Conservation (phyloP, 2,888 invertebrate species). For the Aromia moschata region DNA sequence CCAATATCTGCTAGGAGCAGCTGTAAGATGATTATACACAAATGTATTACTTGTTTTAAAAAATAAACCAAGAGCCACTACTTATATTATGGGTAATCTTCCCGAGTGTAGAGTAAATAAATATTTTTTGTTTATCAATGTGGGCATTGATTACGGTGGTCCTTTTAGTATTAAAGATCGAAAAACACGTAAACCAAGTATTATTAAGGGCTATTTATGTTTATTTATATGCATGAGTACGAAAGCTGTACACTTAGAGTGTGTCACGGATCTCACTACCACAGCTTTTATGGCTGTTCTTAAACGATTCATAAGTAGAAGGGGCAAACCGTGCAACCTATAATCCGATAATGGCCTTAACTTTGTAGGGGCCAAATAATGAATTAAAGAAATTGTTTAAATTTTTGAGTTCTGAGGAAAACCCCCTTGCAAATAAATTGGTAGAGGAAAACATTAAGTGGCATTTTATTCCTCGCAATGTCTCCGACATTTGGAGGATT, state of each 20-base stretch:
- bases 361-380: conserved; percentile 38
- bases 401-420: not conserved
- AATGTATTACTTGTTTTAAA: conserved; percentile 41
- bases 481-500: conserved; percentile 43
- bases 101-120: conserved; percentile 37
- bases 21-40: conserved; percentile 35
- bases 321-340: conserved; percentile 36
- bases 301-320: conserved; percentile 36
- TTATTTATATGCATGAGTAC: conserved; percentile 32
- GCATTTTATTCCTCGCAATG: conserved; percentile 42
- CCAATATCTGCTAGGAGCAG: conserved; percentile 38
- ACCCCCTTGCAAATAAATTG: no score
- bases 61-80: conserved; percentile 31
- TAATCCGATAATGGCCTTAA: conserved; percentile 42
- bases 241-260: conserved; percentile 37
- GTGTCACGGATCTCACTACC: conserved; percentile 32
- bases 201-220: conserved; percentile 38
- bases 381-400: conserved; percentile 30
- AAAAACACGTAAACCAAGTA: conserved; percentile 35
- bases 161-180: conserved; percentile 45
- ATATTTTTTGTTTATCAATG: conserved; percentile 41
- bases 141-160: conserved; percentile 46
- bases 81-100: conserved; percentile 46
- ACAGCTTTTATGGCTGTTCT: conserved; percentile 35
- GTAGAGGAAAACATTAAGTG: conserved; percentile 27